These are phyloP conservation scores for Spinibarbus caldwelli DNA, from an alignment of 2,797 vertebrate genomes.

Conservation along the genomic window DNA sequence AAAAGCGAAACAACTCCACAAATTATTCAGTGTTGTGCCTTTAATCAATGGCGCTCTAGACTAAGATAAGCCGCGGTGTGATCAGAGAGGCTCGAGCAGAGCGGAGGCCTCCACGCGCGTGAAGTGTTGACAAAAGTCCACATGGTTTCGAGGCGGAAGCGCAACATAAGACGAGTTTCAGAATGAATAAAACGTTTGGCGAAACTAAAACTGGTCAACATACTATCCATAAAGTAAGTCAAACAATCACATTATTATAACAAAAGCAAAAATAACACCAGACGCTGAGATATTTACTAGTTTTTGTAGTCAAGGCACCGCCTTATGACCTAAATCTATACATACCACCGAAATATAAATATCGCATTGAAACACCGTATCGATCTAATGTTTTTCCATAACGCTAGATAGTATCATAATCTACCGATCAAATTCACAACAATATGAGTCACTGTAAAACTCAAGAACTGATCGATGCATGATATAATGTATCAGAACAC, in stretches of 20 bases:
- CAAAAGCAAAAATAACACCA: background rate
- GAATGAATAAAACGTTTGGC: background rate
- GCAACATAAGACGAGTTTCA: background rate
- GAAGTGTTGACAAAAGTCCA: constrained; percentile 41
- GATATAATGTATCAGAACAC: background rate
- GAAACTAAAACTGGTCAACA: background rate
- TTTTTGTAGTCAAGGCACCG: too few species aligned
- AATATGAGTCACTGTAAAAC: background rate
- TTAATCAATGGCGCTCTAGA: background rate
- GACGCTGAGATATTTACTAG: background rate
- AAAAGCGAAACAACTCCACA: constrained; percentile 12
- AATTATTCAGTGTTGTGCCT: background rate
- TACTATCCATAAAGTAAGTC: too few species aligned
- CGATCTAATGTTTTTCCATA: background rate
- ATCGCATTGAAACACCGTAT: background rate
- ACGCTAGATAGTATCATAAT: background rate
- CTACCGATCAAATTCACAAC: background rate
- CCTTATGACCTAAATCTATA: background rate
- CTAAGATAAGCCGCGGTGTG: background rate
- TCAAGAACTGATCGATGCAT: background rate
- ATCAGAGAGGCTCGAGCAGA: background rate
- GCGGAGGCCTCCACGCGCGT: background rate
- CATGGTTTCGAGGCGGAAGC: constrained; percentile 21
- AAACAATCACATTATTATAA: background rate
- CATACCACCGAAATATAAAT: background rate